A percentile compares a stretch with the other conserved stretches of the same genome.
Evolutionary conservation across 2,797 vertebrate genomes (phyloP).

Genomic region (Ctenosaura bakeri): DNA sequence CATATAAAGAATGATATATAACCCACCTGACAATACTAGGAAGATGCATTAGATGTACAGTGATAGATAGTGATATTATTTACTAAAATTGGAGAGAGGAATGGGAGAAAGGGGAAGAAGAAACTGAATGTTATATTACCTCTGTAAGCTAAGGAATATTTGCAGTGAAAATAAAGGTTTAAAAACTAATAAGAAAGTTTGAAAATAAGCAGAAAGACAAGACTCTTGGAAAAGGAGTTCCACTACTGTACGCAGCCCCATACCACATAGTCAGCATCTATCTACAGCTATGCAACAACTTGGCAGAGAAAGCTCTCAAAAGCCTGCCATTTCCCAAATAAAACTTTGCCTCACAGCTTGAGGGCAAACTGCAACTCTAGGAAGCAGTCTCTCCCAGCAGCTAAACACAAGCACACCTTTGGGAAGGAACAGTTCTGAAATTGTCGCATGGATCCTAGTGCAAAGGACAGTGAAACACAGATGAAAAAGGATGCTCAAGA

Average conservation of each 20-base stretch:
- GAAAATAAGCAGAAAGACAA: background rate
- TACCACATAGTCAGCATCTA: background rate
- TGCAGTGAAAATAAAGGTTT: too few relatives aligned
- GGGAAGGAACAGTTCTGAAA: background rate
- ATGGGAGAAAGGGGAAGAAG: too few relatives aligned
- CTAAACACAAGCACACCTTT: background rate
- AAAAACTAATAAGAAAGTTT: too few relatives aligned
- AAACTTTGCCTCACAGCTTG: background rate
- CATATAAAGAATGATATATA: too few relatives aligned
- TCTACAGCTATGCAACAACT: background rate
- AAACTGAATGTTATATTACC: too few relatives aligned
- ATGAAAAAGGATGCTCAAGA: background rate
- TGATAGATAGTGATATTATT: too few relatives aligned
- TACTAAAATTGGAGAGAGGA: too few relatives aligned
- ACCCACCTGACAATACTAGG: too few relatives aligned
- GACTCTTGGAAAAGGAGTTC: background rate
- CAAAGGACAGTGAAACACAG: background rate
- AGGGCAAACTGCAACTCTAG: background rate
- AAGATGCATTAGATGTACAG: too few relatives aligned
- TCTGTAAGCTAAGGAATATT: too few relatives aligned
- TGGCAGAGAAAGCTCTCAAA: background rate
- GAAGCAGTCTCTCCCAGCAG: too few relatives aligned
- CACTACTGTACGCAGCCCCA: background rate
- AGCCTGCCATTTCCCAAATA: background rate
- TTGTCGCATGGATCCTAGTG: background rate